A percentile compares a stretch with the other conserved stretches of the same genome.
Evolutionary conservation across 2,113 vertebrate species (phyloP).

Genomic region (Hypanus sabinus): DNA sequence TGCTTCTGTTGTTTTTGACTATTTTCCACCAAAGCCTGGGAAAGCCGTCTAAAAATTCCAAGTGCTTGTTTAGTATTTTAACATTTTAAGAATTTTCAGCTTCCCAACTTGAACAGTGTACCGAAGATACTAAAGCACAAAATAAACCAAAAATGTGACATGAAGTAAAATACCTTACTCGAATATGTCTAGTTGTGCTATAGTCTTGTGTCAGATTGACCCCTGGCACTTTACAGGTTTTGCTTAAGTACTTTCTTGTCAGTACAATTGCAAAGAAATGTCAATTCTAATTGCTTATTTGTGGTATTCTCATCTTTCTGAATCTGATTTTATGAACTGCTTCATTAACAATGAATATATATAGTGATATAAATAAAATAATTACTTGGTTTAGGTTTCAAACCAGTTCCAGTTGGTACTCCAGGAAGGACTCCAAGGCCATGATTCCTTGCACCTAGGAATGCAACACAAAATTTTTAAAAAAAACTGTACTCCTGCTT

Average conservation of each 20-base stretch:
- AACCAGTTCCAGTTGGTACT: slow-evolving; percentile 76
- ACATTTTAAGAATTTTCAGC: not conserved
- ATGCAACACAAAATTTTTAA: not conserved
- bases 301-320: not conserved
- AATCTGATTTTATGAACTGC: not conserved
- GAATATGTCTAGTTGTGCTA: not conserved
- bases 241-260: not conserved
- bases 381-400: slow-evolving; percentile 72
- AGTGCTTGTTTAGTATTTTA: not conserved
- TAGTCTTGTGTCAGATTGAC: not conserved
- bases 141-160: not conserved
- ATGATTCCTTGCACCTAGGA: slow-evolving; percentile 69
- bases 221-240: not conserved
- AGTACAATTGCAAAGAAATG: not conserved
- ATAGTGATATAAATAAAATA: not conserved
- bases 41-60: not conserved
- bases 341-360: not conserved
- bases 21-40: not conserved
- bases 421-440: slow-evolving; percentile 82
- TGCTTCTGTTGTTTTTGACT: not conserved
- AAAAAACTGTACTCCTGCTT: not conserved
- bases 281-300: not conserved
- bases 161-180: not conserved
- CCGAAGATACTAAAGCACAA: not conserved
- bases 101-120: too few species aligned